Evolutionary conservation across 2,797 vertebrate species (phyloP), one percentile per base, ranked within the genome.

Genomic region (Phoxinus dragarum): DNA sequence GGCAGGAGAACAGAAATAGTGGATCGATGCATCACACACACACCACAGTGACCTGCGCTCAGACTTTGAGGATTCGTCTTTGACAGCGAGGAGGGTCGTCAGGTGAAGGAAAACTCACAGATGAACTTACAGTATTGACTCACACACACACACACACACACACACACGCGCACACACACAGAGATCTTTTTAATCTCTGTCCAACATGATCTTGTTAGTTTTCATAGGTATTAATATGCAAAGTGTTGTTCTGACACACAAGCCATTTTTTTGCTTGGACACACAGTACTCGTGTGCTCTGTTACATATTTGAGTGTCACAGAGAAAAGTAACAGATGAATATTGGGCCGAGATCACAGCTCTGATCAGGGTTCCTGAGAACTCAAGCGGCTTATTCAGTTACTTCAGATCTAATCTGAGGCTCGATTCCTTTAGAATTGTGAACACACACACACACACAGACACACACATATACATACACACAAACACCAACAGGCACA

Each of bases 1-100:
- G 19, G 84, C 75, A 77, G 59, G 59, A 90, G 87, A 92, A 94
- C 93, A 93, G 92, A 94, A 95, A 95, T 94, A 95, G 92, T 89
- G 34, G 81, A 94, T 93, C 92, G 90, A 92, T 93, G 92, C 91
- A 92, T 76, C 81, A 64, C 66, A 80, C 71, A 87, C 54, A 80
- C 71, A 87, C 54, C 82, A 47, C 14, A 10, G 23, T 27, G 72
- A 80, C 85, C 84, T 72, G 11, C 21, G 44, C 27, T 78, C 49
- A 67, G 44, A 73, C 66, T 78, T 78, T 78, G 36, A 78, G 27
- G 75, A 42, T 61, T 61, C 2, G 2, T 61, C 16, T 78, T 61
- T 27, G 38, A 16, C 38, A n/a, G 54, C 3, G 23, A 42, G 23
- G 9, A 76, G 34, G 34, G 34, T 59, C 34, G 56, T n/a, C 34